Evolutionary conservation across 2,797 vertebrate genomes (phyloP).

Genomic region (Malacoraja senta): DNA sequence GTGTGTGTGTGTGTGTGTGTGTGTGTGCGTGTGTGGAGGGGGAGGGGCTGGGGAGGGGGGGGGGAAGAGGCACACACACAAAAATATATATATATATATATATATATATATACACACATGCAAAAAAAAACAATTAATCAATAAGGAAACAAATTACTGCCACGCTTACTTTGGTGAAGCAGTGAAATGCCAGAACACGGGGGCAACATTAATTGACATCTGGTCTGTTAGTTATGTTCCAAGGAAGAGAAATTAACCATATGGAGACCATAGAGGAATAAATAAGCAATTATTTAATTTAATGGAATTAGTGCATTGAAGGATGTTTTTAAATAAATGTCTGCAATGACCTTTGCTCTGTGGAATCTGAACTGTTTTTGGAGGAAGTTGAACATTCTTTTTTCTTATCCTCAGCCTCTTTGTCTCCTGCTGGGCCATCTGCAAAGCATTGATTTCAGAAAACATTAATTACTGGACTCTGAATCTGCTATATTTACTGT

Average conservation of each 20-base stretch:
- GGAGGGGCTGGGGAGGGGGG: too few relatives aligned
- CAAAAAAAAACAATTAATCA: too few relatives aligned
- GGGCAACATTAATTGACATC: not conserved
- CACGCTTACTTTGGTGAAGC: not conserved
- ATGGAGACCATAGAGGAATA: not conserved
- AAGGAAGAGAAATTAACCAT: not conserved
- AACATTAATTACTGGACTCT: not conserved
- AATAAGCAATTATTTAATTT: not conserved
- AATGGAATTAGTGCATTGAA: not conserved
- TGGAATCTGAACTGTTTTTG: conserved; percentile 61
- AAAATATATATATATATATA: too few relatives aligned
- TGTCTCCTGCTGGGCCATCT: conserved; percentile 75
- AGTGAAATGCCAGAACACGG: not conserved
- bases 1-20: too few relatives aligned
- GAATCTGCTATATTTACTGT: not conserved
- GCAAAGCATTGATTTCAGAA: conserved; percentile 23
- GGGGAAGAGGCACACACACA: too few relatives aligned
- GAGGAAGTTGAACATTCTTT: conserved; percentile 66
- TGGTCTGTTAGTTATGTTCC: not conserved
- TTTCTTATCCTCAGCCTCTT: conserved; percentile 66
- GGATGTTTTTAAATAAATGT: not conserved
- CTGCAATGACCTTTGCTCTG: conserved; percentile 68
- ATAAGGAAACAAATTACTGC: not conserved
- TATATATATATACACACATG: too few relatives aligned
- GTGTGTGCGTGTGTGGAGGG: too few relatives aligned